These are phyloP conservation scores for Temnothorax rugatulus DNA, from an alignment of 2,888 invertebrate species.

Conservation along the genomic window DNA sequence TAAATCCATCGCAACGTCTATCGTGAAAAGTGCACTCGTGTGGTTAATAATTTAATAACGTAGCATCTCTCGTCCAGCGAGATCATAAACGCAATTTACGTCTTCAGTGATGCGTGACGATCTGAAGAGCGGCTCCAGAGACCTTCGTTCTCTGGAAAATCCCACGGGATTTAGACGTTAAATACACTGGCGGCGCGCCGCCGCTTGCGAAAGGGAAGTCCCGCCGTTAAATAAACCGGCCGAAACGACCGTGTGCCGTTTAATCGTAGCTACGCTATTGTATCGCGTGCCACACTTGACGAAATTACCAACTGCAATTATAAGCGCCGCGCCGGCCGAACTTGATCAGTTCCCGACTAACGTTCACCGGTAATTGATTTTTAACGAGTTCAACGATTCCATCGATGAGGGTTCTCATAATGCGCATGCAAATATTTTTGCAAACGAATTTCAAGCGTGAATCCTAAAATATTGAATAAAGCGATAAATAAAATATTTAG, in stretches of 20 bases:
- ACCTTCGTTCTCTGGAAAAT: slow-evolving; percentile 35
- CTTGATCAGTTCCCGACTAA: slow-evolving; percentile 48
- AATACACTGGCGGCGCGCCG: slow-evolving; percentile 11
- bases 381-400: slow-evolving; percentile 50
- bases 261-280: slow-evolving; percentile 48
- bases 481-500: slow-evolving; percentile 10
- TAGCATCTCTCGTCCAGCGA: slow-evolving; percentile 29
- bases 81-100: slow-evolving; percentile 53
- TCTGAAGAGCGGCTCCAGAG: slow-evolving; percentile 42
- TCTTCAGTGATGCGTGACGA: slow-evolving; percentile 53
- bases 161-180: slow-evolving; percentile 47
- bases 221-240: slow-evolving; percentile 44
- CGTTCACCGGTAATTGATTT: slow-evolving; percentile 43
- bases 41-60: slow-evolving; percentile 38
- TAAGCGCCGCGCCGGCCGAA: slow-evolving; percentile 16
- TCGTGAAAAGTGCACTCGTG: neutral
- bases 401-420: slow-evolving; percentile 2
- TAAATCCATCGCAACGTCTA: neutral
- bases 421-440: neutral
- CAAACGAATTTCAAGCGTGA: neutral
- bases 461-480: neutral
- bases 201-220: slow-evolving; percentile 30
- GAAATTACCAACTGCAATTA: slow-evolving; percentile 50
- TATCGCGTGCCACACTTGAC: slow-evolving; percentile 43
- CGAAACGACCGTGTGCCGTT: slow-evolving; percentile 35